A percentile compares a stretch with the other conserved stretches of the same genome.
phyloP scores from a whole-genome alignment of 2,113 vertebrate genomes.

The Hyla sarda region DNA sequence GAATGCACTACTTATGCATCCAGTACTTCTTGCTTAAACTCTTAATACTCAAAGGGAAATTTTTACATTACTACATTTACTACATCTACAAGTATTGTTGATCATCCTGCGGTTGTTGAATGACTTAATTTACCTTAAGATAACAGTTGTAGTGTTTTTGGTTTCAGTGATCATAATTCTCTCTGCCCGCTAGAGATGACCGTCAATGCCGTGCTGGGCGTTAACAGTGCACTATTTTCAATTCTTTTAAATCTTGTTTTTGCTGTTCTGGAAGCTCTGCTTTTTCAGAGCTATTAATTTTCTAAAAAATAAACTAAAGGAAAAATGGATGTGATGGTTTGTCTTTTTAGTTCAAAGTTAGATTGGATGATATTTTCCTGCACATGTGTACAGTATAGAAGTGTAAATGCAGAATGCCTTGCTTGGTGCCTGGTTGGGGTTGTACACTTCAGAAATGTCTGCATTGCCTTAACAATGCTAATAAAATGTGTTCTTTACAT shows the following conservation, averaged over 20 bases:
- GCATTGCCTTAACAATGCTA: slow-evolving; percentile 82
- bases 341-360: slow-evolving; percentile 72
- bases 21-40: neutral
- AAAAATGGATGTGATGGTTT: slow-evolving; percentile 69
- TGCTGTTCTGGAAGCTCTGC: slow-evolving; percentile 61
- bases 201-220: slow-evolving; percentile 63
- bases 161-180: slow-evolving; percentile 58
- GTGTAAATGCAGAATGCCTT: slow-evolving; percentile 69
- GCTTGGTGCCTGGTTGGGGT: slow-evolving; percentile 72
- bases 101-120: slow-evolving; percentile 61
- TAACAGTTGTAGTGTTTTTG: slow-evolving; percentile 39
- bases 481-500: slow-evolving; percentile 78
- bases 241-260: slow-evolving; percentile 49
- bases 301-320: slow-evolving; percentile 59
- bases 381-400: slow-evolving; percentile 72
- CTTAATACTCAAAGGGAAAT: slow-evolving; percentile 47
- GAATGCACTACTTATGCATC: slow-evolving; percentile 8
- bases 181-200: slow-evolving; percentile 69
- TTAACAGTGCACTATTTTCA: slow-evolving; percentile 63
- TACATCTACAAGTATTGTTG: slow-evolving; percentile 59
- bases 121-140: slow-evolving; percentile 62
- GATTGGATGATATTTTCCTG: slow-evolving; percentile 67
- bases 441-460: slow-evolving; percentile 73
- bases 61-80: slow-evolving; percentile 48
- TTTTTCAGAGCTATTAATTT: slow-evolving; percentile 70